Conservation (phyloP, 2,113 vertebrate species). For the Paedocypris sp. region DNA sequence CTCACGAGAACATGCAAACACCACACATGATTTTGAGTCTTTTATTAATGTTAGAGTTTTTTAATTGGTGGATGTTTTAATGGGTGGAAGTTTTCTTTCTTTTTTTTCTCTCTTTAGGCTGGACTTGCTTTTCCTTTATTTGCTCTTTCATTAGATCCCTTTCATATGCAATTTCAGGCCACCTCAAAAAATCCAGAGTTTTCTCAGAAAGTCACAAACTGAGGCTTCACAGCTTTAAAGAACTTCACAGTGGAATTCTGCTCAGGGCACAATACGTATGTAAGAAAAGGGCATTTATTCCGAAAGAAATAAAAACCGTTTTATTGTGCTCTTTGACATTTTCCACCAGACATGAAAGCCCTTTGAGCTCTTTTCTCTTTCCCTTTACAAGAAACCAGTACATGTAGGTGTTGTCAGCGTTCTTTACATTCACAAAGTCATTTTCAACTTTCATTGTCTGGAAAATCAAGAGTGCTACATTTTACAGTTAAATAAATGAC, state of each 20-base stretch:
- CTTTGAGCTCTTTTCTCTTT: constrained; percentile 28
- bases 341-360: constrained; percentile 40
- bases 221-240: background rate
- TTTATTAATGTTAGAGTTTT: too few relatives aligned
- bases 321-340: constrained; percentile 47
- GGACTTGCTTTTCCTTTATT: too few relatives aligned
- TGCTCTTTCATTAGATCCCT: too few relatives aligned
- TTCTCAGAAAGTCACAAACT: background rate
- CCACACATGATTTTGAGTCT: too few relatives aligned
- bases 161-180: background rate
- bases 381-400: constrained; percentile 1
- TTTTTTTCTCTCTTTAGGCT: too few relatives aligned
- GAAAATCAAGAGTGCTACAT: constrained; percentile 37
- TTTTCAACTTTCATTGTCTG: constrained; percentile 14
- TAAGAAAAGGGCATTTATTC: constrained; percentile 26
- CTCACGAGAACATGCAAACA: too few relatives aligned
- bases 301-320: constrained; percentile 33
- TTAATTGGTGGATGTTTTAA: too few relatives aligned
- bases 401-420: constrained; percentile 17
- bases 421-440: constrained; percentile 5
- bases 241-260: background rate
- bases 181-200: background rate
- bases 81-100: too few relatives aligned
- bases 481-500: constrained; percentile 22
- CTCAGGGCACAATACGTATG: background rate